These are phyloP conservation scores for Cecidostiba fungosa DNA, from an alignment of 2,888 invertebrate species.

Conservation along the genomic window DNA sequence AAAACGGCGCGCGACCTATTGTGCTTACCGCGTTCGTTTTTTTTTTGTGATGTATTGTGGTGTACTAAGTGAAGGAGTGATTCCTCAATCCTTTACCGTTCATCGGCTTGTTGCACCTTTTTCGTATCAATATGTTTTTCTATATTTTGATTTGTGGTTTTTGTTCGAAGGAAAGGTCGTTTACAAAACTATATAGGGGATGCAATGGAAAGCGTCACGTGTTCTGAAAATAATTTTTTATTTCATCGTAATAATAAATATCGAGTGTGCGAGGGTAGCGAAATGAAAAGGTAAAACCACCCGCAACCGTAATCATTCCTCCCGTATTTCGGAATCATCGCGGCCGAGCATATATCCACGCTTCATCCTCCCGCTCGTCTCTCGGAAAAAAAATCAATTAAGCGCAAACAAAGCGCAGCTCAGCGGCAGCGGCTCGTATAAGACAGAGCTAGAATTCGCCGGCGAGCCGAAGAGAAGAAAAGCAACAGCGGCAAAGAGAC, in stretches of 20 bases:
- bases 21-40: background rate
- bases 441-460: conserved; percentile 50
- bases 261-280: background rate
- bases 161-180: background rate
- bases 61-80: conserved; percentile 33
- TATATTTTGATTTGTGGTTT: background rate
- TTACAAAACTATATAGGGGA: background rate
- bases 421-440: conserved; percentile 39
- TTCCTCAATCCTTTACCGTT: conserved; percentile 39
- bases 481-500: conserved; percentile 43
- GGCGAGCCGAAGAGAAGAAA: conserved; percentile 50
- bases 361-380: conserved; percentile 2
- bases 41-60: conserved; percentile 10
- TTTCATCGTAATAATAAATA: background rate
- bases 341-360: background rate
- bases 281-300: background rate
- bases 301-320: background rate
- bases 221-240: background rate
- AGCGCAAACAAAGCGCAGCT: conserved; percentile 58
- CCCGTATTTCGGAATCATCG: conserved; percentile 34
- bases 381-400: conserved; percentile 62
- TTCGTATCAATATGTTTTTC: conserved; percentile 28
- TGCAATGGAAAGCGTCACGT: no score
- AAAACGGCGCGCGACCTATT: conserved; percentile 24
- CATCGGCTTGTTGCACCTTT: background rate